Percentiles rank a stretch among this genome's conserved stretches.
Evolutionary conservation across 1,140 invertebrate species (phyloP).

Genomic region (Dolichoris vasculosae): DNA sequence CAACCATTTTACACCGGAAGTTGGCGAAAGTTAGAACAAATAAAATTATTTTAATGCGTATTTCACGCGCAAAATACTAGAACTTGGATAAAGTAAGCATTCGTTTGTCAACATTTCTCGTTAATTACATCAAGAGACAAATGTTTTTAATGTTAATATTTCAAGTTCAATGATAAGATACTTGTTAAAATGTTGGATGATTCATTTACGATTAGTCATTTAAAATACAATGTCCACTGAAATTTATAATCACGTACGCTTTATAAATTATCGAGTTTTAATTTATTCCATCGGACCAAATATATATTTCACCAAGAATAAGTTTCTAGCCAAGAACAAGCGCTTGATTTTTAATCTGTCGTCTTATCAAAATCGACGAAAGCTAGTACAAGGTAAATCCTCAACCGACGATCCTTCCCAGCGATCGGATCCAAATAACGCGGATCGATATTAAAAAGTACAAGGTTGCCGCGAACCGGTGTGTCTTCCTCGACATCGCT

Average conservation of each 20-base stretch:
- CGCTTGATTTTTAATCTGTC: no score
- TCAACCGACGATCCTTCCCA: no score
- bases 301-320: no score
- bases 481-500: neutral
- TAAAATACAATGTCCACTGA: neutral
- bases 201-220: neutral
- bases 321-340: no score
- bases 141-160: neutral
- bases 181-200: neutral
- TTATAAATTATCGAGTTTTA: neutral
- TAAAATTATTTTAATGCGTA: neutral
- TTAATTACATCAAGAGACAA: neutral
- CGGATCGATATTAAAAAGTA: no score
- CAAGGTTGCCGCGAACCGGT: neutral
- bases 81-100: neutral
- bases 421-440: no score
- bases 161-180: neutral
- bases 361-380: no score
- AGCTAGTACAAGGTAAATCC: no score
- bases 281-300: neutral
- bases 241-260: neutral
- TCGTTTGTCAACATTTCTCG: neutral
- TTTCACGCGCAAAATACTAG: neutral
- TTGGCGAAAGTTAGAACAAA: neutral
- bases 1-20: neutral